These are phyloP conservation scores for Betta splendens DNA, from an alignment of 2,797 vertebrate species.

Conservation along the genomic window DNA sequence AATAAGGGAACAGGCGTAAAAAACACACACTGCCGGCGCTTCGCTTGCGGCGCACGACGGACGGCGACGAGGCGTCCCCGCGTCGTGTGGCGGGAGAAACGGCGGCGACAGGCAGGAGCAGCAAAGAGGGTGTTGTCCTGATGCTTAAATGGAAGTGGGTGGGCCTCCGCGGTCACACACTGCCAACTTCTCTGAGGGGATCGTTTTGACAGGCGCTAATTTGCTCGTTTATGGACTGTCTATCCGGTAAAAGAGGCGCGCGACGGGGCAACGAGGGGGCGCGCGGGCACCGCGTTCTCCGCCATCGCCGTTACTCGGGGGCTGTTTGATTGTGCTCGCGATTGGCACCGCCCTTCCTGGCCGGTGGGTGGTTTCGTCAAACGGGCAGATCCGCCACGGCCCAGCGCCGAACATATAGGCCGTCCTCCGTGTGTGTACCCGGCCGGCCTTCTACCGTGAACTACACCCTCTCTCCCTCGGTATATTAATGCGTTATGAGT, in stretches of 20 bases:
- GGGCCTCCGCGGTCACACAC: constrained; percentile 79
- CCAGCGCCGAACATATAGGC: constrained; percentile 93
- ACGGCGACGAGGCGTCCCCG: constrained; percentile 58
- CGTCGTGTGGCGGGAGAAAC: constrained; percentile 46
- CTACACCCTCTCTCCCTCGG: constrained; percentile 88
- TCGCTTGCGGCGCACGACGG: constrained; percentile 53
- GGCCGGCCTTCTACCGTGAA: constrained; percentile 92
- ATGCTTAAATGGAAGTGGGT: constrained; percentile 86
- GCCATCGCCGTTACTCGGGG: constrained; percentile 71
- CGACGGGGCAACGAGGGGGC: constrained; percentile 47
- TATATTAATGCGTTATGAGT: constrained; percentile 99
- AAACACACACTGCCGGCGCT: constrained; percentile 56
- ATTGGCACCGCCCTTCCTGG: constrained; percentile 83
- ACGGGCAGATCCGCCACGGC: constrained; percentile 92
- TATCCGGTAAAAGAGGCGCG: constrained; percentile 39
- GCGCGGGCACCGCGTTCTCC: constrained; percentile 51
- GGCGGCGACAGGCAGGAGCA: constrained; percentile 60
- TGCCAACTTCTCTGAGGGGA: constrained; percentile 78
- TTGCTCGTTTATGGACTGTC: constrained; percentile 67
- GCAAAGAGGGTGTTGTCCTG: constrained; percentile 76
- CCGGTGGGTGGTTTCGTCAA: constrained; percentile 91
- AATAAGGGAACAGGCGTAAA: constrained; percentile 69
- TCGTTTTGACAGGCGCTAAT: constrained; percentile 65
- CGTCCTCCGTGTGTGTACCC: constrained; percentile 87
- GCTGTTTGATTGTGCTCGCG: constrained; percentile 71